Percentiles rank a stretch among this genome's conserved stretches.
phyloP scores from a whole-genome alignment of 2,113 vertebrate genomes.

The Syrmaticus mikado region DNA sequence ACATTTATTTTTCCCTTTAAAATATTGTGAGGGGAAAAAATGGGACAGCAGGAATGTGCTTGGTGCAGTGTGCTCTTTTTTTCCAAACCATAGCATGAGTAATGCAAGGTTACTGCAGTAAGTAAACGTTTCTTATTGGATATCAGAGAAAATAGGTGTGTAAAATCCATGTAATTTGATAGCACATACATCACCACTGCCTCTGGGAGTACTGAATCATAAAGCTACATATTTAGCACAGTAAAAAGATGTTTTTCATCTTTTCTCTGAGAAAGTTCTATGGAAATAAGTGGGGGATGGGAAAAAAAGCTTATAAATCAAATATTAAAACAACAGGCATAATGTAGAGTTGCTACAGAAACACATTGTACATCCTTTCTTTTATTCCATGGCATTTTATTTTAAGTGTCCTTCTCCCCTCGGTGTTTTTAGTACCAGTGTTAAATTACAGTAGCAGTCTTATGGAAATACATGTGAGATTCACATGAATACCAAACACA shows the following conservation, averaged over 20 bases:
- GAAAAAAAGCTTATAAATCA: slow-evolving; percentile 53
- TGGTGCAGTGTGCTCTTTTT: background rate
- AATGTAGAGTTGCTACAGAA: background rate
- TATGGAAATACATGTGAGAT: slow-evolving; percentile 51
- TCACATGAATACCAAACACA: slow-evolving; percentile 40
- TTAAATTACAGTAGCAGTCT: slow-evolving; percentile 52
- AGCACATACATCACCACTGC: slow-evolving; percentile 18
- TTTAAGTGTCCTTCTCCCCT: slow-evolving; percentile 27
- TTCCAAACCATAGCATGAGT: background rate
- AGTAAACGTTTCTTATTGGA: slow-evolving; percentile 56
- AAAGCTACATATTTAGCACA: slow-evolving; percentile 33
- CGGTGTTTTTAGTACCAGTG: slow-evolving; percentile 23
- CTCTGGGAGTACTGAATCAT: slow-evolving; percentile 47
- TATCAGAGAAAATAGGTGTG: slow-evolving; percentile 55
- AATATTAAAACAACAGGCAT: slow-evolving; percentile 2
- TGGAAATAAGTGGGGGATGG: slow-evolving; percentile 12
- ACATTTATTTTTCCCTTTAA: background rate
- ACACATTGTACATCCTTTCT: background rate
- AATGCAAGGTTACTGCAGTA: slow-evolving; percentile 63
- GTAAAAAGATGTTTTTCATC: slow-evolving; percentile 37
- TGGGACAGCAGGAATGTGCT: background rate
- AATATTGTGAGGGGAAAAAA: background rate
- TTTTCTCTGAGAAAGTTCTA: slow-evolving; percentile 47
- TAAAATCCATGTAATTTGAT: slow-evolving; percentile 63
- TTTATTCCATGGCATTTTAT: slow-evolving; percentile 16